Conservation (phyloP, 2,113 vertebrate species). For the Hippocampus comes region DNA sequence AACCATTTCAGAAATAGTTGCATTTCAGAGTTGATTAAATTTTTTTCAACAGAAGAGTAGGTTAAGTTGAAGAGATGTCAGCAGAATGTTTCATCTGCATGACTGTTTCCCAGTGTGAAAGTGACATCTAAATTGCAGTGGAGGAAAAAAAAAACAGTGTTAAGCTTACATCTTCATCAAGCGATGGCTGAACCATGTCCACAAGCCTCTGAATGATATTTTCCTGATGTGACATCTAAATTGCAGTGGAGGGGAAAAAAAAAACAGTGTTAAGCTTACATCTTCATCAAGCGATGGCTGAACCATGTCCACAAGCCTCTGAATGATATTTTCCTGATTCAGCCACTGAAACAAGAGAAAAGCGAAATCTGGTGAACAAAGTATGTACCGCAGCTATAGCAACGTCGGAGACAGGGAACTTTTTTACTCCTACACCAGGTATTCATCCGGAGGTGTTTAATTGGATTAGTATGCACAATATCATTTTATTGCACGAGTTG, state of each 20-base stretch:
- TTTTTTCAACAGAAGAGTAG: too few species aligned
- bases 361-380: background rate
- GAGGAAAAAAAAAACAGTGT: background rate
- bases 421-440: too few species aligned
- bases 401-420: too few species aligned
- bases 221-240: slow-evolving; percentile 76
- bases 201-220: slow-evolving; percentile 94
- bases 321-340: slow-evolving; percentile 95
- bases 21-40: too few species aligned
- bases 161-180: slow-evolving; percentile 97
- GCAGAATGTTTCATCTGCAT: background rate
- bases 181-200: slow-evolving; percentile 91
- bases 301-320: slow-evolving; percentile 93
- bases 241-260: background rate
- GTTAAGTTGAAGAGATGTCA: background rate
- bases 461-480: too few species aligned
- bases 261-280: slow-evolving; percentile 74
- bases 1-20: too few species aligned
- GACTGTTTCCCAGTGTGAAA: background rate
- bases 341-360: slow-evolving; percentile 79
- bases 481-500: too few species aligned
- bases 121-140: background rate
- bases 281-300: slow-evolving; percentile 97
- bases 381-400: background rate
- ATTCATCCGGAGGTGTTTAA: too few species aligned